Conservation (phyloP, 2,797 vertebrate genomes). For the Adrianichthys oophorus region DNA sequence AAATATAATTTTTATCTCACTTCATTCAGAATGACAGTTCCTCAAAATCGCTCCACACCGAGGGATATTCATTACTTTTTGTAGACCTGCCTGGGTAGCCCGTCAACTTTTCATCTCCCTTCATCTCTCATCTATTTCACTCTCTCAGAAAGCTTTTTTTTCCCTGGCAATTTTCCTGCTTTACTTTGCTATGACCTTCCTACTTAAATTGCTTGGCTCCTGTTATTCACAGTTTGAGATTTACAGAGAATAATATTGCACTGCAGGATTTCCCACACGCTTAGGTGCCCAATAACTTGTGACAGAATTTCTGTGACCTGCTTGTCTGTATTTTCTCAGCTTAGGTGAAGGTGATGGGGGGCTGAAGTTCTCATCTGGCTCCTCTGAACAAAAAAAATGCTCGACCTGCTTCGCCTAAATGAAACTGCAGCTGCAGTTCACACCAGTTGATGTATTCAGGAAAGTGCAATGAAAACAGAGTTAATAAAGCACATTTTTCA, state of each 20-base stretch:
- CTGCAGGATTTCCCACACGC: conserved; percentile 77
- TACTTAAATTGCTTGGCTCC: conserved; percentile 80
- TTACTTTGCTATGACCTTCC: conserved; percentile 84
- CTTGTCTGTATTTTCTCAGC: conserved; percentile 68
- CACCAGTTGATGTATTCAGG: conserved; percentile 28
- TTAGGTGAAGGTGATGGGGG: conserved; percentile 64
- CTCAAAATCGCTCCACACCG: conserved; percentile 79
- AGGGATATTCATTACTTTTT: conserved; percentile 85
- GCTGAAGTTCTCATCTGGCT: conserved; percentile 58
- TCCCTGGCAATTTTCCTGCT: conserved; percentile 67
- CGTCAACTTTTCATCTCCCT: conserved; percentile 81
- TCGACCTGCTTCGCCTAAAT: conserved; percentile 29
- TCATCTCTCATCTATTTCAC: conserved; percentile 84
- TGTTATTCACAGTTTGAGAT: conserved; percentile 83
- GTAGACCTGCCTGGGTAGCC: conserved; percentile 78
- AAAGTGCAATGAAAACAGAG: conserved; percentile 25
- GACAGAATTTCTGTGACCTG: conserved; percentile 68
- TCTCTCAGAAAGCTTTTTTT: conserved; percentile 76
- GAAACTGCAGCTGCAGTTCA: conserved; percentile 37
- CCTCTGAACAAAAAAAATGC: conserved; percentile 46
- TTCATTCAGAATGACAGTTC: conserved; percentile 83
- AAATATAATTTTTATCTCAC: conserved; percentile 85
- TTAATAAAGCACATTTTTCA: conserved; percentile 30
- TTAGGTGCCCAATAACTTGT: conserved; percentile 81
- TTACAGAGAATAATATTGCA: conserved; percentile 80